These are phyloP conservation scores for Miniopterus natalensis DNA, from an alignment of 2,113 vertebrate genomes.

Conservation along the genomic window DNA sequence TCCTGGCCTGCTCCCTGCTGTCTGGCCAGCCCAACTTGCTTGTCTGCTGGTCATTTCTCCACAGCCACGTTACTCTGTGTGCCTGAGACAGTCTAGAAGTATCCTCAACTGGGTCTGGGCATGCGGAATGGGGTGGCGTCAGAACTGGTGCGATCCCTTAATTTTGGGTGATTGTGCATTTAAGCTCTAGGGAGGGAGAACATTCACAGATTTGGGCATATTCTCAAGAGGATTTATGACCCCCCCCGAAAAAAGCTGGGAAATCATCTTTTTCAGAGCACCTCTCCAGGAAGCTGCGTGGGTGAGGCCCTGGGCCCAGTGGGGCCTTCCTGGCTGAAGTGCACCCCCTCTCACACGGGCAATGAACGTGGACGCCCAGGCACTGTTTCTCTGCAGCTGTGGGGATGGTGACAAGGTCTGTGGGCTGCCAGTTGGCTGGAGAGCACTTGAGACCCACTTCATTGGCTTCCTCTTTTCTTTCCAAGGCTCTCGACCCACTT, in stretches of 20 bases:
- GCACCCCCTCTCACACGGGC: not conserved
- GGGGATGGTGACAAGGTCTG: constrained; percentile 26
- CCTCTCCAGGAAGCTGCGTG: not conserved
- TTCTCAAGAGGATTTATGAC: not conserved
- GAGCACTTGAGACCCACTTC: constrained; percentile 26
- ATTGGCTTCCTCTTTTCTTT: constrained; percentile 49
- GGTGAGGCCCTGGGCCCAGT: not conserved
- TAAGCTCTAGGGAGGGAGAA: not conserved
- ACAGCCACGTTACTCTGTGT: rapidly evolving
- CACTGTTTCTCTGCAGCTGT: not conserved
- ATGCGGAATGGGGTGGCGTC: rapidly evolving
- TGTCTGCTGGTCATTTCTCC: not conserved
- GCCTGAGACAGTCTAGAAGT: not conserved
- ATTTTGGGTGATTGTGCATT: not conserved
- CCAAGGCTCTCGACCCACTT: constrained; percentile 28
- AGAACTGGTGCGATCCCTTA: not conserved
- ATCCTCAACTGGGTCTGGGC: not conserved
- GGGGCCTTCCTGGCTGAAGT: not conserved
- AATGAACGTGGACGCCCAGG: rapidly evolving
- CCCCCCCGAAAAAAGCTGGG: too few species aligned
- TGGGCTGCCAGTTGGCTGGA: not conserved
- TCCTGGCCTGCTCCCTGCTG: not conserved
- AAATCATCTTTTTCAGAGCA: not conserved
- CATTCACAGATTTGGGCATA: not conserved
- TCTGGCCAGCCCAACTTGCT: rapidly evolving